Conservation (phyloP, 2,113 vertebrate species). For the Limanda limanda region DNA sequence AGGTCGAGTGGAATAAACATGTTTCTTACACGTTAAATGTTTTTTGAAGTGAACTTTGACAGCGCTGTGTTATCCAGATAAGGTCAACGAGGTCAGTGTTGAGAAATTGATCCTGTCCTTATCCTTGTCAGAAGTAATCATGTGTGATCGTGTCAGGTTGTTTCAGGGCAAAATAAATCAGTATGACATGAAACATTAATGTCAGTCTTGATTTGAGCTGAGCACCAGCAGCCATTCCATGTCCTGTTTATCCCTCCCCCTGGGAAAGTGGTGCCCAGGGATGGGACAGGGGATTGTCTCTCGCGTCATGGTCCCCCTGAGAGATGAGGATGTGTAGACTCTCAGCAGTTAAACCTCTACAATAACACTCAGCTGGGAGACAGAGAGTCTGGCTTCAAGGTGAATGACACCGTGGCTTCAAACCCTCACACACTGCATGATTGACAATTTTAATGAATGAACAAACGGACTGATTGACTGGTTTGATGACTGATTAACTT, state of each 20-base stretch:
- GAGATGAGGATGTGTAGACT: conserved; percentile 27
- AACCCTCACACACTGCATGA: background rate
- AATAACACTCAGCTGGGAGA: conserved; percentile 35
- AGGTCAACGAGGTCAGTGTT: conserved; percentile 4
- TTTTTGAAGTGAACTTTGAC: background rate
- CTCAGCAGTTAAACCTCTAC: conserved; percentile 45
- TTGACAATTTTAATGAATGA: conserved; percentile 7
- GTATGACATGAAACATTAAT: conserved; percentile 14
- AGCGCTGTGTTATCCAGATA: conserved; percentile 28
- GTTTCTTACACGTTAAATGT: conserved; percentile 28
- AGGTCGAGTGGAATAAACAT: conserved; percentile 57
- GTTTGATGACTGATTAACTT: conserved; percentile 37
- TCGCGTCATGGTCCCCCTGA: conserved; percentile 19
- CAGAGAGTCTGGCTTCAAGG: conserved; percentile 23
- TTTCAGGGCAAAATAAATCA: conserved; percentile 12
- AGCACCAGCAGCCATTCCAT: background rate
- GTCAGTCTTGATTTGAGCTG: background rate
- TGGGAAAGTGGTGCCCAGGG: background rate
- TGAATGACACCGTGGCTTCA: conserved; percentile 27
- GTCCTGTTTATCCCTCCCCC: conserved; percentile 2
- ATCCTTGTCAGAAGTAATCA: conserved; percentile 33
- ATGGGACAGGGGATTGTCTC: conserved; percentile 11
- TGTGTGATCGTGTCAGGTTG: background rate
- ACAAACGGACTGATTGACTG: conserved; percentile 26
- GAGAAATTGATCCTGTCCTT: conserved; percentile 28